Evolutionary conservation across 2,797 vertebrate genomes (phyloP), one percentile per base, ranked within the genome.

Genomic region (Malurus leucopterus): DNA sequence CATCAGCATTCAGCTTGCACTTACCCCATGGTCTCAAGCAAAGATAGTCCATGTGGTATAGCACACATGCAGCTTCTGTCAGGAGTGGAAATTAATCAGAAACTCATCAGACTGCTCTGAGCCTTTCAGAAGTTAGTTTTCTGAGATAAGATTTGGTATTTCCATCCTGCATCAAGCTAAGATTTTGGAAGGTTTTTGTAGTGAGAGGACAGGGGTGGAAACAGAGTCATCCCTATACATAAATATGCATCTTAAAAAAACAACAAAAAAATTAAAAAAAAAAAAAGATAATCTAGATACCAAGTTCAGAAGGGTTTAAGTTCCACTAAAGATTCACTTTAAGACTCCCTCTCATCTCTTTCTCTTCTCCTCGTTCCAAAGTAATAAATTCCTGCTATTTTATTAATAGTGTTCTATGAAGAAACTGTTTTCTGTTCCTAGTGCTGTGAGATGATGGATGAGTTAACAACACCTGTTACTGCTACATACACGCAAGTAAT

Each of bases 391-490:
- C 30, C 32, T 70, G 30, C 15, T 89, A 61, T 83, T 88, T 79
- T 89, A 82, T 75, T 77, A 72, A 58, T 36, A 82, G 40, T 46
- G 10, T 29, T 74, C 71, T 61, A 49, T 4, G 38, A 89, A 93
- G 62, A 84, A 91, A 62, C 72, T 74, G 63, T 40, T 76, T 72
- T 53, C 51, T 67, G 68, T 36, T 94, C 71, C 34, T 29, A 40
- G 40, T 53, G 32, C 72, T 59, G 3, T 19, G 71, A 83, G 70
- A n/a, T 94, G 92, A 84, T 72, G 82, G 79, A 91, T 94, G 93
- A 84, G 80, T 81, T 92, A 92, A 8, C 30, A 93, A 71, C 97
- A 97, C 95, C 97, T 97, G 96, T 93, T 95, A 44, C 76, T 83
- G 86, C 53, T 82, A 61, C 47, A 21, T 89, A 73, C 8, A 2